Base-by-base conservation (phyloP, 2,797 vertebrate species). In the Chelonia mydas region DNA sequence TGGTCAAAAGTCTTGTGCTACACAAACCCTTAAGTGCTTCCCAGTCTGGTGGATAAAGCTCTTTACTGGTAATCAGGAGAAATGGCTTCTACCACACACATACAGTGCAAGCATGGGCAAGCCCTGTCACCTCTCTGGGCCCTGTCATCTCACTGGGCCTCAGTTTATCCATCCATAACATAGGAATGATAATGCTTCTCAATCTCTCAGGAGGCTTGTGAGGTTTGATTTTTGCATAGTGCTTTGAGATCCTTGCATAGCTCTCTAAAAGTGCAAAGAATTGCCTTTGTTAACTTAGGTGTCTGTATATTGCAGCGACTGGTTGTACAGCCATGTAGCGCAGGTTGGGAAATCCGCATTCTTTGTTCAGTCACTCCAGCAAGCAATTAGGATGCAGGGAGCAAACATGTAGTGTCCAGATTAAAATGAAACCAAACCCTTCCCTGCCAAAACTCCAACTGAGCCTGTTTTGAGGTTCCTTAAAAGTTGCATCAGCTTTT, bases 271-370 rank as follows among this genome's bases (percentile, higher is more conserved):
- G 17, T 68, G 33, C 8, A 37, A 68, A 68, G 65, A 37, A 68
- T 21, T 37, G 65, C 17, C 65, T 37, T 15, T 28, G 45, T 74
- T 25, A 74, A 88, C 92, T 90, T 94, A 83, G 94, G 53, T 87
- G 95, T 97, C 89, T 85, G 57, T 90, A 57, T 85, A 87, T 87
- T 96, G 91, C 93, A 91, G 95, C 88, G 92, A 88, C 96, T 91
- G 95, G 96, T 96, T 97, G 91, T 96, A 96, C 96, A 96, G 94
- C 96, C 94, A 90, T 89, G 93, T 93, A 96, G 78, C 94, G 94
- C 95, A 91, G 80, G 84, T 95, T 97, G 96, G 77, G 96, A 97
- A 97, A 97, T 97, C 94, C 28, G 76, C 93, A 95, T 96, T 97
- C 88, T 96, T 90, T 93, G 94, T 94, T 96, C 91, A 96, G 95